Conservation (phyloP, 1,140 invertebrate genomes). For the Reticulitermes speratus region DNA sequence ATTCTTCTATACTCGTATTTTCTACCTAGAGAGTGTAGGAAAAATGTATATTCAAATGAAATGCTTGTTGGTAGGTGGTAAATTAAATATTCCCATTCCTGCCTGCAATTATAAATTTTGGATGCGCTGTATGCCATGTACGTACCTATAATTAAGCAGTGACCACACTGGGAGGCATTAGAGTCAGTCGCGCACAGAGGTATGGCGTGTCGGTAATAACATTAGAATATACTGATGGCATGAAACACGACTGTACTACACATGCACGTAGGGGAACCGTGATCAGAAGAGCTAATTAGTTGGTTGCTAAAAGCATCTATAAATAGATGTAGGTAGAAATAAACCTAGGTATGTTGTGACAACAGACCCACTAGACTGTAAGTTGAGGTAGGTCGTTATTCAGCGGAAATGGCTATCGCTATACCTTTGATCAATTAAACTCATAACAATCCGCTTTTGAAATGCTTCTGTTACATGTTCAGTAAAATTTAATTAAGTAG, state of each 20-base stretch:
- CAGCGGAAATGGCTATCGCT: background rate
- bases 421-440: background rate
- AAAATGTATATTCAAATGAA: background rate
- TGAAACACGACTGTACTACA: background rate
- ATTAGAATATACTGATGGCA: background rate
- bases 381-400: background rate
- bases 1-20: background rate
- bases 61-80: background rate
- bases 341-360: background rate
- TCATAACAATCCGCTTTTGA: background rate
- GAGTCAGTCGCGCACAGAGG: background rate
- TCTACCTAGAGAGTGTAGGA: background rate
- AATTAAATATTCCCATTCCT: background rate
- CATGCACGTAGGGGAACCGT: background rate
- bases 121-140: background rate
- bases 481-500: background rate
- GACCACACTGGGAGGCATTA: background rate
- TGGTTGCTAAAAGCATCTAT: conserved; percentile 4
- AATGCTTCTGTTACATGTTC: background rate
- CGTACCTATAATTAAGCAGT: background rate
- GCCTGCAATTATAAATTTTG: background rate
- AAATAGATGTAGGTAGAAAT: background rate
- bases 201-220: background rate
- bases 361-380: background rate
- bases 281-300: background rate